phyloP scores from a whole-genome alignment of 1,140 invertebrate species.

The Temnothorax nylanderi region DNA sequence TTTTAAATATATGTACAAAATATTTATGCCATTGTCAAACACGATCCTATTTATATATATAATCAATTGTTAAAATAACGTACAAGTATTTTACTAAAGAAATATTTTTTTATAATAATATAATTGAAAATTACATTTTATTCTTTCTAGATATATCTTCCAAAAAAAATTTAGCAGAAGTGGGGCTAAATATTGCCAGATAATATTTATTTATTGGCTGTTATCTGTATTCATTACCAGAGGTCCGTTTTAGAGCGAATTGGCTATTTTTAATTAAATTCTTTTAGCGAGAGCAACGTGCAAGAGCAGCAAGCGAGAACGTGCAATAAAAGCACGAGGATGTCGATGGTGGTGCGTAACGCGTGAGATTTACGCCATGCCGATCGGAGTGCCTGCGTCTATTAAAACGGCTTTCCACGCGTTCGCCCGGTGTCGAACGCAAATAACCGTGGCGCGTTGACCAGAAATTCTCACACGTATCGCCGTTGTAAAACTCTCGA shows the following conservation, averaged over 20 bases:
- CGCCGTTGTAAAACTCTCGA: constrained; percentile 50
- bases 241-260: constrained; percentile 8
- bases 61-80: background rate
- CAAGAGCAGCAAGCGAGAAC: background rate
- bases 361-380: constrained; percentile 46
- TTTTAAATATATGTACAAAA: background rate
- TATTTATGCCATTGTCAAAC: background rate
- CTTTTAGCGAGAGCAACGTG: constrained; percentile 21
- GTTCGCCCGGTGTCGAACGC: constrained; percentile 33
- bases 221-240: constrained; percentile 17
- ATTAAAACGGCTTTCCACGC: constrained; percentile 55
- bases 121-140: background rate
- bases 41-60: background rate
- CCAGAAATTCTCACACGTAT: constrained; percentile 57
- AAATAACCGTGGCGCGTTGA: constrained; percentile 45
- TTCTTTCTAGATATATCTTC: background rate
- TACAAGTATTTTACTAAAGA: background rate
- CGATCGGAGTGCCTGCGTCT: constrained; percentile 34
- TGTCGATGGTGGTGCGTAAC: constrained; percentile 17
- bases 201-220: constrained; percentile 22
- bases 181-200: background rate
- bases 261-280: constrained; percentile 55
- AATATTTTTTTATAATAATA: background rate
- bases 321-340: constrained; percentile 27
- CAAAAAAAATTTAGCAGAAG: constrained; percentile 11